Evolutionary conservation across 2,888 invertebrate species (phyloP).

Genomic region (Trachelus troglodyta): DNA sequence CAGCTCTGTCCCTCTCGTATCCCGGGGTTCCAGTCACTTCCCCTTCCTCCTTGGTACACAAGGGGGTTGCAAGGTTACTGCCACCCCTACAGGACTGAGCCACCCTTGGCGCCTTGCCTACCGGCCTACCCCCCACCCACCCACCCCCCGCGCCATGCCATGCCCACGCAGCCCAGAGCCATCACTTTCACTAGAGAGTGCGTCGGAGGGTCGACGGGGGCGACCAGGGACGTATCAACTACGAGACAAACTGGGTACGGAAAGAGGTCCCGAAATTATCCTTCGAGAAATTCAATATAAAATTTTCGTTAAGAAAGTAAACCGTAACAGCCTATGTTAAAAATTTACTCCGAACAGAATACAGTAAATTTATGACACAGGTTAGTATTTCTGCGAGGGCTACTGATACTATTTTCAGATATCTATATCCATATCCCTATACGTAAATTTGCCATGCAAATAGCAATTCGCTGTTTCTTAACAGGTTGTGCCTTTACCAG

Average conservation of each 20-base stretch:
- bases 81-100: constrained; percentile 24
- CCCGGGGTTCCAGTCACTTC: constrained; percentile 32
- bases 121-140: constrained; percentile 7
- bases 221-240: constrained; percentile 6
- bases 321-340: fast-evolving
- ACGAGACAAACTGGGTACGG: no score
- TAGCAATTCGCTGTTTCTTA: neutral
- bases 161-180: constrained; percentile 48
- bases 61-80: constrained; percentile 64
- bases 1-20: constrained; percentile 40
- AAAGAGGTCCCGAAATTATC: no score
- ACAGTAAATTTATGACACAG: no score
- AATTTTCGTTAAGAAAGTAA: no score
- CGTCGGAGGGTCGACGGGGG: constrained; percentile 12
- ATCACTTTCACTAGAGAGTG: constrained; percentile 54
- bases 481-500: neutral
- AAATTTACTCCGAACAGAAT: no score
- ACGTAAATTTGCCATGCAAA: neutral
- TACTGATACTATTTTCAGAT: neutral
- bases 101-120: constrained; percentile 12
- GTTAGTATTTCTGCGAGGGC: neutral
- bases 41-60: constrained; percentile 22
- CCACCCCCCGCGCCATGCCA: constrained; percentile 16
- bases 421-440: neutral
- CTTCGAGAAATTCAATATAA: no score